These are phyloP conservation scores for Diachrysia chrysitis DNA, from an alignment of 2,888 invertebrate species.

Conservation along the genomic window DNA sequence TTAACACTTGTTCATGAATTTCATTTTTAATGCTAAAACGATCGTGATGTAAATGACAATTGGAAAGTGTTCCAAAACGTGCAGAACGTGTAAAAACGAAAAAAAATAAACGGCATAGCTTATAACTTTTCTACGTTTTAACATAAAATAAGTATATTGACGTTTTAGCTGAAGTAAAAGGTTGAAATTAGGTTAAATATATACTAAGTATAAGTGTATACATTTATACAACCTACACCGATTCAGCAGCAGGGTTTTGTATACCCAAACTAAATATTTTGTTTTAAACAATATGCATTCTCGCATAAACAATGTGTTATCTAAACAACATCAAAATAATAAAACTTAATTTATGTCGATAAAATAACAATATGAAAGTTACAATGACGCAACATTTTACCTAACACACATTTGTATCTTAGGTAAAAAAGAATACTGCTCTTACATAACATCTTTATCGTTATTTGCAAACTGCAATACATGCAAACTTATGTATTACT, in stretches of 20 bases:
- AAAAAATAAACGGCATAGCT: neutral
- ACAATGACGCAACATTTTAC: neutral
- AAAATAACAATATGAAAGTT: constrained; percentile 2
- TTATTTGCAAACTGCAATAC: neutral
- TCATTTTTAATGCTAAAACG: neutral
- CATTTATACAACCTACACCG: no score
- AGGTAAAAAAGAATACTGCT: neutral
- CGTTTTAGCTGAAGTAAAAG: neutral
- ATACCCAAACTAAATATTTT: no score
- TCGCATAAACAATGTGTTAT: no score
- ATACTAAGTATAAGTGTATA: no score
- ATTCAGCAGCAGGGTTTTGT: no score
- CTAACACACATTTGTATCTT: neutral
- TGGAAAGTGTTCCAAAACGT: neutral
- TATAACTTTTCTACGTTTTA: neutral
- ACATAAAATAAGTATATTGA: neutral
- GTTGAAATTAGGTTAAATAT: neutral
- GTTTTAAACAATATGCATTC: no score
- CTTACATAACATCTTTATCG: neutral
- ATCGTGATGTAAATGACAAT: constrained; percentile 1
- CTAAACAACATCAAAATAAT: neutral
- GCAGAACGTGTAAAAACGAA: neutral
- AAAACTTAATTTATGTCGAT: neutral
- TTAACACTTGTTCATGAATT: neutral
- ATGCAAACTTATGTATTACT: no score